Base-by-base conservation (phyloP, 2,797 vertebrate species). In the Aquila chrysaetos region DNA sequence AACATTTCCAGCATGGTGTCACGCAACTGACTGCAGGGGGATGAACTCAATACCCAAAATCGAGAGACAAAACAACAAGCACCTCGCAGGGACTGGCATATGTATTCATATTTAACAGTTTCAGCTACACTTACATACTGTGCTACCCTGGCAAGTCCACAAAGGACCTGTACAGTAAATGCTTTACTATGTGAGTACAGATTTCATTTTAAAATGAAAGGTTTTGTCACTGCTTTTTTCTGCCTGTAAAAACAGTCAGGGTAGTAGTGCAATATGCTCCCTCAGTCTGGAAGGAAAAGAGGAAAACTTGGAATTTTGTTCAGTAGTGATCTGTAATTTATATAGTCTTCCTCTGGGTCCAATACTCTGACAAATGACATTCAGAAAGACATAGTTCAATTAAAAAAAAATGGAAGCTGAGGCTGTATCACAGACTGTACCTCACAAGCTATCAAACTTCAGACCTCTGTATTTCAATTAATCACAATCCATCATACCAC, bases 391-490 rank as follows among this genome's bases (percentile, higher is more conserved):
- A 59, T 27, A 88, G 65, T 81, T 94, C 67, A 88, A 68, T 68
- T 30, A 20, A 31, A 79, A 65, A 61, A 85, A 87, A 75, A 80
- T 49, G 35, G 67, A 93, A 95, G 70, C 70, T 79, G n/a, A 94
- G 43, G 31, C 81, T 89, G 22, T 70, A 83, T 79, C 72, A 79
- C 74, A 91, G 74, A 51, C 22, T 31, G 30, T 74, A 74, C 48
- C 84, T 94, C 81, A 88, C 31, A 89, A 88, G 53, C 75, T 60
- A 75, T 82, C 79, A 76, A 84, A 85, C 85, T 96, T 95, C 82
- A 97, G 92, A 81, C 75, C 41, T 85, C 33, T 83, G 6, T 59
- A 85, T 85, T 88, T 94, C 85, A 94, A 80, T 96, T 90, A 90
- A 90, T 95, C 85, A 92, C 73, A 75, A 88, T 88, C 79, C 61